Evolutionary conservation across 2,888 invertebrate species (phyloP).

Genomic region (Eupithecia dodoneata): DNA sequence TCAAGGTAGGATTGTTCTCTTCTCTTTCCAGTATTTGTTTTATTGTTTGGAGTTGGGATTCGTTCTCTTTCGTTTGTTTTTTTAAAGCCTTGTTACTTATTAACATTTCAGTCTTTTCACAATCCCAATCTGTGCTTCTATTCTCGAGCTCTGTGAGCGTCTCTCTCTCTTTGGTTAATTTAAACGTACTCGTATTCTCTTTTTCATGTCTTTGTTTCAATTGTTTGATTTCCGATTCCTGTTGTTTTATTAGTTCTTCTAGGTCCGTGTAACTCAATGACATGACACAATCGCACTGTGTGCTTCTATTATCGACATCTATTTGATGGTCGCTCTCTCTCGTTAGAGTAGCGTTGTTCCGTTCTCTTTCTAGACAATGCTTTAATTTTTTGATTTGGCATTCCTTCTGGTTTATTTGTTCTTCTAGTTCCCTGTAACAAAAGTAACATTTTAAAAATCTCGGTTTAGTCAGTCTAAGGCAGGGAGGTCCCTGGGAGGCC

Average conservation of each 20-base stretch:
- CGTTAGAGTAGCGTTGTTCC: not conserved
- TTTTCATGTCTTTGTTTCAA: constrained; percentile 50
- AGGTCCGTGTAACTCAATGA: not conserved
- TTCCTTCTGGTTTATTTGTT: not conserved
- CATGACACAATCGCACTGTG: not conserved
- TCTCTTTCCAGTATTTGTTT: constrained; percentile 46
- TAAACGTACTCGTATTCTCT: constrained; percentile 25
- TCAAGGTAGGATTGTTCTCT: constrained; percentile 24
- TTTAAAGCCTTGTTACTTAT: constrained; percentile 59
- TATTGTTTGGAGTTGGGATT: constrained; percentile 51
- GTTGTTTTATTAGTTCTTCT: constrained; percentile 32
- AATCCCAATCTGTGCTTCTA: constrained; percentile 2
- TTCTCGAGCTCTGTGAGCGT: constrained; percentile 1
- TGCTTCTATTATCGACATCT: not conserved
- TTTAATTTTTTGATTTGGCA: not conserved
- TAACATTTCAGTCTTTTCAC: constrained; percentile 16
- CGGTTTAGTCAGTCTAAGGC: not conserved
- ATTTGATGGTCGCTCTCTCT: not conserved
- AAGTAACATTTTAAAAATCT: not conserved
- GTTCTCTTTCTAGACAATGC: not conserved
- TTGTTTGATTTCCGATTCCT: constrained; percentile 53
- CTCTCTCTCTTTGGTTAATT: constrained; percentile 20
- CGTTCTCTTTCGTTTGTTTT: constrained; percentile 60
- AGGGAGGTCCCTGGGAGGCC: not conserved
- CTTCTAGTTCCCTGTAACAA: not conserved